phyloP scores from a whole-genome alignment of 2,888 invertebrate genomes.

The Macaria liturata region DNA sequence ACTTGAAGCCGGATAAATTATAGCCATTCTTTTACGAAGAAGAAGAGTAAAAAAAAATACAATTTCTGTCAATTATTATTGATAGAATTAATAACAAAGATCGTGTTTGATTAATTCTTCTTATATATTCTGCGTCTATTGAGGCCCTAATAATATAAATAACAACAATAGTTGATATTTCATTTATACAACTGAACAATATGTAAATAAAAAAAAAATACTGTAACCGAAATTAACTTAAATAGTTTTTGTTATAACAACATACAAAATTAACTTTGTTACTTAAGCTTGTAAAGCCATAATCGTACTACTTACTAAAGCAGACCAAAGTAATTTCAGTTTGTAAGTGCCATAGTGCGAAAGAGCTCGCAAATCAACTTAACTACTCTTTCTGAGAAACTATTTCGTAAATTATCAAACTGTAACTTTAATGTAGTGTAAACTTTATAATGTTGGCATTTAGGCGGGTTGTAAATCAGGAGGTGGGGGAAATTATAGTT shows the following conservation, averaged over 20 bases:
- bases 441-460: conserved; percentile 31
- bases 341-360: conserved; percentile 29
- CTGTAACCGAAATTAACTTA: too few species aligned
- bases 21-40: too few species aligned
- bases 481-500: conserved; percentile 5
- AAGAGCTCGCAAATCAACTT: conserved; percentile 39
- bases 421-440: conserved; percentile 32
- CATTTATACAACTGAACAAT: too few species aligned
- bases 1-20: too few species aligned
- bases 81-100: too few species aligned
- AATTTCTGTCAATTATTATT: too few species aligned
- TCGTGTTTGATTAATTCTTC: too few species aligned
- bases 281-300: conserved; percentile 24
- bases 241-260: neutral
- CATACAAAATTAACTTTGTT: conserved; percentile 15
- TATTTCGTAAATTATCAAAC: conserved; percentile 37
- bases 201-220: too few species aligned
- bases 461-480: conserved; percentile 21
- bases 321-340: conserved; percentile 26
- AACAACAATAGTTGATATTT: too few species aligned
- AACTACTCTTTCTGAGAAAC: conserved; percentile 37
- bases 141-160: too few species aligned
- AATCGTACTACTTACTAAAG: conserved; percentile 27
- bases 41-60: too few species aligned
- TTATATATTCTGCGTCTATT: too few species aligned